These are phyloP conservation scores for Cheirogaleus medius DNA, from an alignment of 2,113 vertebrate genomes.

Conservation along the genomic window DNA sequence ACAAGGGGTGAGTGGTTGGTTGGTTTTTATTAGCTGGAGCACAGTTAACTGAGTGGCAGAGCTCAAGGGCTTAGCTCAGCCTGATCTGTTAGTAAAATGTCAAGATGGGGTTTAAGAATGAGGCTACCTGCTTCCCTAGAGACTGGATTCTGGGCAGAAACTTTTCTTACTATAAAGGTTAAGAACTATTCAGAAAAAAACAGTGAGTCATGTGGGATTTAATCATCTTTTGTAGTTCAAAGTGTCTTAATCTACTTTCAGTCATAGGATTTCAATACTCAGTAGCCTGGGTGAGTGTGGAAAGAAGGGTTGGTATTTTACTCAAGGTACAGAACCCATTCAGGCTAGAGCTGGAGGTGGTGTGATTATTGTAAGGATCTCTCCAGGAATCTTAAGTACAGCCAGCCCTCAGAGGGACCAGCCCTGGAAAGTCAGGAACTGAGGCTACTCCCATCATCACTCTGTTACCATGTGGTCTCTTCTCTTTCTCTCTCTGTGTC, in stretches of 20 bases:
- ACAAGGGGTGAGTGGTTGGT: fast-evolving
- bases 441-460: neutral
- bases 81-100: neutral
- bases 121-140: neutral
- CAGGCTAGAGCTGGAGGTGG: neutral
- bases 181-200: constrained; percentile 10
- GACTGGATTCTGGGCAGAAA: neutral
- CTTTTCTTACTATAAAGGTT: neutral
- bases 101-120: neutral
- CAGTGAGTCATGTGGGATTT: neutral
- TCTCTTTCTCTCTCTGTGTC: neutral
- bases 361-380: neutral
- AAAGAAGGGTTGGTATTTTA: neutral
- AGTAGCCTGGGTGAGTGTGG: neutral
- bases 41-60: neutral
- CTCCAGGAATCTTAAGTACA: neutral
- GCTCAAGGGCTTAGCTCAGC: neutral
- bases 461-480: neutral
- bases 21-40: neutral
- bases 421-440: neutral
- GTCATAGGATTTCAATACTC: neutral
- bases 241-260: neutral
- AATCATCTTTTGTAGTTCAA: neutral
- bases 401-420: neutral
- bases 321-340: neutral